Evolutionary conservation across 2,113 vertebrate genomes (phyloP).

Genomic region (Anser cygnoides): DNA sequence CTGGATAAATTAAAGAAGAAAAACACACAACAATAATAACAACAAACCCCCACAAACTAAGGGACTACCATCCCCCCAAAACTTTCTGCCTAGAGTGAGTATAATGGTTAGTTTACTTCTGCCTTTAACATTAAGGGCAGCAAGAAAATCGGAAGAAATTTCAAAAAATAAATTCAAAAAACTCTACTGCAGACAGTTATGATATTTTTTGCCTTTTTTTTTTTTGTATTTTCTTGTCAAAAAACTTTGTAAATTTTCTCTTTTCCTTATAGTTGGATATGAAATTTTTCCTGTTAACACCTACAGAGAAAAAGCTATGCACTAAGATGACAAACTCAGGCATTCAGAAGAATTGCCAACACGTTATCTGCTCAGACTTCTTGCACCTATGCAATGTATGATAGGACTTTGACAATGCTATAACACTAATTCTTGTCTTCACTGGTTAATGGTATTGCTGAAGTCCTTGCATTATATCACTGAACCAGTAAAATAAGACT

Average conservation of each 20-base stretch:
- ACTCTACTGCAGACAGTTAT: not conserved
- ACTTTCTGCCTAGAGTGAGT: rapidly evolving
- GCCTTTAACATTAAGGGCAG: not conserved
- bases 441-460: not conserved
- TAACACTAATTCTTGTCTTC: not conserved
- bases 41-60: not conserved
- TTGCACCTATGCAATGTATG: not conserved
- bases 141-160: not conserved
- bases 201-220: not conserved
- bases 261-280: not conserved
- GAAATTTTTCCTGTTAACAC: not conserved
- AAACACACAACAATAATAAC: too few species aligned
- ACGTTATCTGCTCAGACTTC: not conserved
- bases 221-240: not conserved
- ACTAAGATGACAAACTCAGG: not conserved
- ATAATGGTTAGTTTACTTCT: not conserved
- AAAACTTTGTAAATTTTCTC: not conserved
- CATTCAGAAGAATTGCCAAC: rapidly evolving
- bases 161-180: not conserved
- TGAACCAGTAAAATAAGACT: not conserved
- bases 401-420: not conserved
- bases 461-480: not conserved
- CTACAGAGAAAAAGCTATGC: not conserved
- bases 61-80: not conserved
- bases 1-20: rapidly evolving